These are phyloP conservation scores for Tauraco erythrolophus DNA, from an alignment of 2,113 vertebrate species.

Conservation along the genomic window DNA sequence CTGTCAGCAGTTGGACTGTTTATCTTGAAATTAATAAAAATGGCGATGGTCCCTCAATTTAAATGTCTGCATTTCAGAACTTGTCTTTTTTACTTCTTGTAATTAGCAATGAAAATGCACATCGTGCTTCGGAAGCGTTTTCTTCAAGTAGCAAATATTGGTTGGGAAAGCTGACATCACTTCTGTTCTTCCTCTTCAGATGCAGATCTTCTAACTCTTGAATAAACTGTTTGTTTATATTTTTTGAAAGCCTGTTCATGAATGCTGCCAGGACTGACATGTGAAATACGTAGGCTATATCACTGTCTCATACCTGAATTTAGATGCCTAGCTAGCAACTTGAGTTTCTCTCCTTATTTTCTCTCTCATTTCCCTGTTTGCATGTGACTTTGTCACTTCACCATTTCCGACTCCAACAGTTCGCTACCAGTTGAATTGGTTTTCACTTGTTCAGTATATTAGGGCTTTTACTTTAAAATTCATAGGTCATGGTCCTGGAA, in stretches of 20 bases:
- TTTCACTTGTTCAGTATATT: background rate
- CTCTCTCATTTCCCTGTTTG: background rate
- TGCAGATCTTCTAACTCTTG: background rate
- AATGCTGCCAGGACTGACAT: background rate
- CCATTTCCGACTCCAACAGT: background rate
- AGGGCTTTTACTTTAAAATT: background rate
- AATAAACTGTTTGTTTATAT: background rate
- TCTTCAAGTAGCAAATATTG: background rate
- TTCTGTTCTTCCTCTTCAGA: background rate
- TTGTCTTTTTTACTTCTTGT: background rate
- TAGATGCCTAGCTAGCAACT: background rate
- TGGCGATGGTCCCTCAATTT: background rate
- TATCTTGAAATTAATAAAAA: background rate
- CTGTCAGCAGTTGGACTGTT: background rate
- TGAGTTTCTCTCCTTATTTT: background rate
- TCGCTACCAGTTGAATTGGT: background rate
- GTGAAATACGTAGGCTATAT: background rate
- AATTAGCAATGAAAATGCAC: background rate
- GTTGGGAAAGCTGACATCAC: background rate
- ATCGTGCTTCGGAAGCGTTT: background rate
- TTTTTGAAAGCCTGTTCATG: background rate
- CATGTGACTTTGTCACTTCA: background rate
- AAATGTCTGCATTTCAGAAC: background rate
- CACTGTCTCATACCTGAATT: background rate
- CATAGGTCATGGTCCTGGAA: background rate